These are phyloP conservation scores for Salpingus planirostris DNA, from an alignment of 2,888 invertebrate species.

Conservation along the genomic window DNA sequence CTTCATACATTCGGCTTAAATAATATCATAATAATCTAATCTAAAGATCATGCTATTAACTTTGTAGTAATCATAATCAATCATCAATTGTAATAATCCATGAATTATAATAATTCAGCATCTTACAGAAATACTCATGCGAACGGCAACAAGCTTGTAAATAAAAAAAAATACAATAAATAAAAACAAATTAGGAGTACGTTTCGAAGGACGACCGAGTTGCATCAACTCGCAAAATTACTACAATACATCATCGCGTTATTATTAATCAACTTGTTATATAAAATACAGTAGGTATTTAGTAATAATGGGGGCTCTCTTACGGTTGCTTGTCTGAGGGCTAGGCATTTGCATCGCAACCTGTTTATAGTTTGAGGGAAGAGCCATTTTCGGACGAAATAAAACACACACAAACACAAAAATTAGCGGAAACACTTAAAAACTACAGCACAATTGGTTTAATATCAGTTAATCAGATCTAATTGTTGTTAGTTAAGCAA, in stretches of 20 bases:
- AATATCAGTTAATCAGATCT: constrained; percentile 6
- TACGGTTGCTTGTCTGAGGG: constrained; percentile 63
- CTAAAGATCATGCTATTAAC: constrained; percentile 25
- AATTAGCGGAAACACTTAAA: constrained; percentile 2
- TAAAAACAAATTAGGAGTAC: too few relatives aligned
- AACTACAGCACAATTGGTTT: constrained; percentile 5
- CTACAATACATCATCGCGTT: constrained; percentile 4
- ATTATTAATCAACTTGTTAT: too few relatives aligned
- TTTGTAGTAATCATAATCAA: constrained; percentile 15
- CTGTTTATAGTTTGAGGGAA: constrained; percentile 78
- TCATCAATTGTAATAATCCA: constrained; percentile 11
- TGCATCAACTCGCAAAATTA: too few relatives aligned
- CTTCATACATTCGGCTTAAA: too few relatives aligned
- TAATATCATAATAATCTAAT: too few relatives aligned
- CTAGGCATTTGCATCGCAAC: constrained; percentile 67
- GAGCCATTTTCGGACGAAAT: constrained; percentile 52
- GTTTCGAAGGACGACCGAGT: too few relatives aligned
- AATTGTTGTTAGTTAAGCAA: background rate
- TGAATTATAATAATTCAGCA: constrained; percentile 17
- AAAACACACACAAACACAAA: constrained; percentile 4
- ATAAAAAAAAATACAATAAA: too few relatives aligned
- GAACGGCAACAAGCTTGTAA: constrained; percentile 27
- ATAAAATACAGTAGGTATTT: too few relatives aligned
- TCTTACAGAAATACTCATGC: constrained; percentile 28
- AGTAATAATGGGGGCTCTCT: constrained; percentile 40